phyloP scores from a whole-genome alignment of 2,797 vertebrate species.

The Coregonus sp. region DNA sequence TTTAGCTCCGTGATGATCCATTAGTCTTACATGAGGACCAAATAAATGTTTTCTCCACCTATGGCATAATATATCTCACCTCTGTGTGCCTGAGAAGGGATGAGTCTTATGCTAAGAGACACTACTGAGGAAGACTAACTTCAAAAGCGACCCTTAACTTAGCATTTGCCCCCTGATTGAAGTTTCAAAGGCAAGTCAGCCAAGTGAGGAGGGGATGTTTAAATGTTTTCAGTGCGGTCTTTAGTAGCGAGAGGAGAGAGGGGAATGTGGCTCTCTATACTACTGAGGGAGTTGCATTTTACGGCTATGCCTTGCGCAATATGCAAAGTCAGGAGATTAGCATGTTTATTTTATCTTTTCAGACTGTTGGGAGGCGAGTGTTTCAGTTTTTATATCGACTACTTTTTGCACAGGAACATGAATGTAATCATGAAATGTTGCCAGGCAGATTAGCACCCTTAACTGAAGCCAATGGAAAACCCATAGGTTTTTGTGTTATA shows the following conservation, averaged over 20 bases:
- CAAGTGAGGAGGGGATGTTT: constrained; percentile 30
- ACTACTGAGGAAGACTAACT: constrained; percentile 35
- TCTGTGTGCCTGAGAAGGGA: constrained; percentile 18
- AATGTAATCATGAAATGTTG: constrained; percentile 61
- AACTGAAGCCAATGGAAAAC: constrained; percentile 74
- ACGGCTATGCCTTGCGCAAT: constrained; percentile 43
- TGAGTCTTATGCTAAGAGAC: constrained; percentile 37
- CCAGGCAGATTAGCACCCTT: constrained; percentile 59
- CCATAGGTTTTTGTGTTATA: constrained; percentile 74
- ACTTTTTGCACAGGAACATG: constrained; percentile 59
- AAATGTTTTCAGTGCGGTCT: constrained; percentile 17
- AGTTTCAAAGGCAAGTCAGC: constrained; percentile 38
- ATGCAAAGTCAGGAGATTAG: constrained; percentile 69
- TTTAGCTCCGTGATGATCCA: constrained; percentile 52
- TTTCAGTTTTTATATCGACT: constrained; percentile 47
- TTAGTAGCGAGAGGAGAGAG: constrained; percentile 42
- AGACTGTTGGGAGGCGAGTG: constrained; percentile 61
- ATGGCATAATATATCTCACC: constrained; percentile 31
- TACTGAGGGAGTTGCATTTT: constrained; percentile 39
- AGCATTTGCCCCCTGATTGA: constrained; percentile 40
- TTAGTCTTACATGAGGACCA: constrained; percentile 52
- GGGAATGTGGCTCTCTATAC: constrained; percentile 40
- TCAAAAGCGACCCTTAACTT: constrained; percentile 48
- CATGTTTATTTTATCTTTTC: constrained; percentile 71
- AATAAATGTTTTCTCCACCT: constrained; percentile 42